phyloP scores from a whole-genome alignment of 2,113 vertebrate species.

The Pogona vitticeps region DNA sequence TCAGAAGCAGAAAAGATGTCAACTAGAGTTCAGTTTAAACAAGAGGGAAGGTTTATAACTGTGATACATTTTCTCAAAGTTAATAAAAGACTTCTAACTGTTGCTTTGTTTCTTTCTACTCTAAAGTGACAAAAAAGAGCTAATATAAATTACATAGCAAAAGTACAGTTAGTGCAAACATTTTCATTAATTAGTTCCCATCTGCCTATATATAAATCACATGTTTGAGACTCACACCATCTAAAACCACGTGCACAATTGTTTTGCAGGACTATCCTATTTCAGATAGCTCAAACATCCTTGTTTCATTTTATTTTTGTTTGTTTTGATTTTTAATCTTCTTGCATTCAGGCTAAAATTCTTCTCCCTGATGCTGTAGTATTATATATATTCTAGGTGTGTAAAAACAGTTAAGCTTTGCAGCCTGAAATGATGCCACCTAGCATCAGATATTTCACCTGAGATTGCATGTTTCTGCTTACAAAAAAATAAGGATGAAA shows the following conservation, averaged over 20 bases:
- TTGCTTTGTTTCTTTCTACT: not conserved
- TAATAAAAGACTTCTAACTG: not conserved
- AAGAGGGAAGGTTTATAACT: not conserved
- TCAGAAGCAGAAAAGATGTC: conserved; percentile 6
- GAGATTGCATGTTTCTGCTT: not conserved
- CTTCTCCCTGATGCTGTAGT: too few relatives aligned
- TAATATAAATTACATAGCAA: not conserved
- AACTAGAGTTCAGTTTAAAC: not conserved
- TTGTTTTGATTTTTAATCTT: not conserved
- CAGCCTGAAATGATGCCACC: not conserved
- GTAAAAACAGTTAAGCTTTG: not conserved
- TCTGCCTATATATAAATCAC: not conserved
- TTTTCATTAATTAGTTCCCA: not conserved
- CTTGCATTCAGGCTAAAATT: too few relatives aligned
- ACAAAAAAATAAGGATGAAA: not conserved
- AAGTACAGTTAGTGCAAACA: not conserved
- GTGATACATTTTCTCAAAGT: not conserved
- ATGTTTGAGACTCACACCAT: not conserved
- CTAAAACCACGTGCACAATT: too few relatives aligned
- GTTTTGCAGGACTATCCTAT: not conserved
- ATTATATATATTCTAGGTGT: not conserved
- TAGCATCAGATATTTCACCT: not conserved
- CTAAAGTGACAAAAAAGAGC: not conserved
- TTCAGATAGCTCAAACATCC: not conserved
- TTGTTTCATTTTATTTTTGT: not conserved